Percentiles rank a stretch among this genome's conserved stretches.
Evolutionary conservation across 2,113 vertebrate species (phyloP).

Genomic region (Sylvietta virens): DNA sequence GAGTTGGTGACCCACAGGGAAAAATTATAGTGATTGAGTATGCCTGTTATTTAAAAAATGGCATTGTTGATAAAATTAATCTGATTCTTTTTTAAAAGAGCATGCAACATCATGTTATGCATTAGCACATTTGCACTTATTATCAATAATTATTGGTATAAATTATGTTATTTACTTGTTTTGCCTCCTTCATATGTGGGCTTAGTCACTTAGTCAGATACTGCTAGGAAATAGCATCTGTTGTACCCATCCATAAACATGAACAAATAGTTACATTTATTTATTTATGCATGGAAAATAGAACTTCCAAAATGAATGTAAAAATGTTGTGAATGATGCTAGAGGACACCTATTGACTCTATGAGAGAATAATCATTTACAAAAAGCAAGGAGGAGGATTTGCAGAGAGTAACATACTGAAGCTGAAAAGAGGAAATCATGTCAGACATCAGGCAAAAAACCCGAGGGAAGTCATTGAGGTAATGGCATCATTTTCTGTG

Average conservation of each 20-base stretch:
- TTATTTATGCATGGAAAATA: conserved; percentile 2
- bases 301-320: background rate
- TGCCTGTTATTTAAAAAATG: background rate
- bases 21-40: background rate
- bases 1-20: background rate
- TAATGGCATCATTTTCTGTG: background rate
- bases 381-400: background rate
- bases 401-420: background rate
- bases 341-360: background rate
- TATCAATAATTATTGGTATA: conserved; percentile 22
- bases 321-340: background rate
- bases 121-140: background rate
- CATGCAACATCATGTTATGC: background rate
- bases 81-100: background rate
- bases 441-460: background rate
- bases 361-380: background rate
- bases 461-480: background rate
- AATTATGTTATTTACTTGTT: conserved; percentile 25
- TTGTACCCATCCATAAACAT: background rate
- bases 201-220: conserved; percentile 8
- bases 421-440: background rate
- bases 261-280: background rate
- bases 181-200: background rate
- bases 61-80: background rate
- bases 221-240: background rate